These are phyloP conservation scores for Phalacrocorax aristotelis DNA, from an alignment of 2,113 vertebrate genomes.

Conservation along the genomic window DNA sequence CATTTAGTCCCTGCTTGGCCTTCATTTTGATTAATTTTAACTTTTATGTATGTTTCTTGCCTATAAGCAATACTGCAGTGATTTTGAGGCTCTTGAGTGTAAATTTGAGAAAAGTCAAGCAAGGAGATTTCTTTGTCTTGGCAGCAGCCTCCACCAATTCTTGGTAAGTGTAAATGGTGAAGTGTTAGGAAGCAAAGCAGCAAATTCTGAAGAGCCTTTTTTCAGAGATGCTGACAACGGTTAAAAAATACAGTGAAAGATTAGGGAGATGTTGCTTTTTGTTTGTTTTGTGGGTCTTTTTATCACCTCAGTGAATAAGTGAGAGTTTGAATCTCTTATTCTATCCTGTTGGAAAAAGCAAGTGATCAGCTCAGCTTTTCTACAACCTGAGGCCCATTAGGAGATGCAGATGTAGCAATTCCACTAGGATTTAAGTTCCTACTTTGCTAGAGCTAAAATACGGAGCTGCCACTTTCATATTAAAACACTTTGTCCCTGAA, in stretches of 20 bases:
- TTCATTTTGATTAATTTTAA: not conserved
- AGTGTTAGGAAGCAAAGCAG: not conserved
- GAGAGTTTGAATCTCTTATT: not conserved
- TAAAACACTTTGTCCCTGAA: not conserved
- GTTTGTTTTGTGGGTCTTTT: not conserved
- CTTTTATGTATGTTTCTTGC: not conserved
- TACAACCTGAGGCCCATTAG: not conserved
- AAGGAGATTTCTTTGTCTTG: not conserved
- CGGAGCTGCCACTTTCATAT: not conserved
- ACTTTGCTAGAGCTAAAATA: not conserved
- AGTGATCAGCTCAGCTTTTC: not conserved
- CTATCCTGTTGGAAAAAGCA: not conserved
- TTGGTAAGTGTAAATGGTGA: not conserved
- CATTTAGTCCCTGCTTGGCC: not conserved
- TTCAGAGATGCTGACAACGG: not conserved
- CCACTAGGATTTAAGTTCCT: not conserved
- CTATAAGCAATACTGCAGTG: not conserved
- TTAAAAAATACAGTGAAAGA: not conserved
- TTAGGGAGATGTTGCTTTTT: not conserved
- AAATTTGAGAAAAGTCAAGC: not conserved
- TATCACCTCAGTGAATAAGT: not conserved
- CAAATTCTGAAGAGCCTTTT: not conserved
- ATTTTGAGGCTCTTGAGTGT: not conserved
- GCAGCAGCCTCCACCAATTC: not conserved
- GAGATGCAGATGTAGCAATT: not conserved